phyloP scores from a whole-genome alignment of 2,797 vertebrate species.

The Trematomus bernacchii region DNA sequence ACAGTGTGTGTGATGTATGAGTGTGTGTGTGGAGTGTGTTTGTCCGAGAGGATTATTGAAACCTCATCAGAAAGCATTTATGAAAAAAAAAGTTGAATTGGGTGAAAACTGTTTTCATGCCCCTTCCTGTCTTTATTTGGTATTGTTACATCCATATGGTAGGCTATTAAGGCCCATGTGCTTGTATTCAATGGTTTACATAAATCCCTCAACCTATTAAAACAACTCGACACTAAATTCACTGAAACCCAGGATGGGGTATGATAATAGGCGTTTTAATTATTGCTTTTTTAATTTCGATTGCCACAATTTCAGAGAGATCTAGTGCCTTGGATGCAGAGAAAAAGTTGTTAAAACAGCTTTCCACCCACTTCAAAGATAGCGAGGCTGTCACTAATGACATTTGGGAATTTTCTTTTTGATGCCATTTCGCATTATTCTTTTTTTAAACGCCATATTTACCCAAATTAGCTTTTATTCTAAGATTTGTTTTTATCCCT shows the following conservation, averaged over 20 bases:
- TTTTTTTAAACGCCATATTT: slow-evolving; percentile 64
- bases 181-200: slow-evolving; percentile 51
- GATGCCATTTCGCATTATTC: slow-evolving; percentile 61
- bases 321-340: slow-evolving; percentile 98
- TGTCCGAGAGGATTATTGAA: slow-evolving; percentile 38
- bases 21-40: slow-evolving; percentile 42
- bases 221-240: slow-evolving; percentile 34
- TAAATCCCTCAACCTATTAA: slow-evolving; percentile 28
- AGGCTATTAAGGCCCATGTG: slow-evolving; percentile 32
- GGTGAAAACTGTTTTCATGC: slow-evolving; percentile 35
- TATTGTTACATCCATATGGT: slow-evolving; percentile 13
- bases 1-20: slow-evolving; percentile 43
- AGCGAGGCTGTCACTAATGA: slow-evolving; percentile 84
- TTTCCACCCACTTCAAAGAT: slow-evolving; percentile 92
- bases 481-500: slow-evolving; percentile 28
- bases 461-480: slow-evolving; percentile 66
- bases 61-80: slow-evolving; percentile 60
- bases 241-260: slow-evolving; percentile 34
- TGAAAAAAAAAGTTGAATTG: slow-evolving; percentile 30
- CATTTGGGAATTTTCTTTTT: slow-evolving; percentile 58
- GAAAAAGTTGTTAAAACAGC: slow-evolving; percentile 92
- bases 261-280: slow-evolving; percentile 58
- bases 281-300: slow-evolving; percentile 67
- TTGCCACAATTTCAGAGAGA: slow-evolving; percentile 88
- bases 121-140: slow-evolving; percentile 15